Base-by-base conservation (phyloP, 23 tunicate species). In the Aplidium turbinatum region DNA sequence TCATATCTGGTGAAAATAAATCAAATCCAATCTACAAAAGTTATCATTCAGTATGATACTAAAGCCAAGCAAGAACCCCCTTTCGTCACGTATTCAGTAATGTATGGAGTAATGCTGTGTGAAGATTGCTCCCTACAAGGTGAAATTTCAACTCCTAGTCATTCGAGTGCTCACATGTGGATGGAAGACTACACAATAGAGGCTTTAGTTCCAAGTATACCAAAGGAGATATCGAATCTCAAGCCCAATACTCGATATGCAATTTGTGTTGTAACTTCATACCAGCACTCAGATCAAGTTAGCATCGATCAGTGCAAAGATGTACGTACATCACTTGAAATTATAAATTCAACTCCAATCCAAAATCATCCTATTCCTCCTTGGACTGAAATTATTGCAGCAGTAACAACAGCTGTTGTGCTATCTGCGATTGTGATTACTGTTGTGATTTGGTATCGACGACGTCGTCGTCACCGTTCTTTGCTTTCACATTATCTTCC, bases 61-160 rank as follows among this genome's bases (percentile, higher is more conserved):
- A 58, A 4, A 26, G 19, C 3, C 4, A 36, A 60, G 3, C 1
- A 7, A 7, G 78, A 80, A 31, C 85, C 85, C 11, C 85, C 85
- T 20, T 80, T 67, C 71, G 64, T 70, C 21, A 58, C 70, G 21
- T 70, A 57, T 28, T 51, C 70, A 1, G 36, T 60, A 21, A 70
- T 70, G 78, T 80, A 80, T 61, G 85, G 85, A 26, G 61, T 35
- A 1, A 70, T 80, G 60, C 57, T 70, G 33, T 80, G 85, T 38
- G 52, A 57, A 31, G 66, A 56, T 52, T 80, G 85, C 31, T 16
- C 38, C 19, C 19, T 72, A 4, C 35, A 21, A 19, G 77, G 42
- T 31, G 73, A 77, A 5, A n/a, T n/a, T n/a, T 31, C 9, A 31
- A 23, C 38, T 4, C 57, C 47, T 23, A n/a, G 21, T 23, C 47